A percentile compares a stretch with the other conserved stretches of the same genome.
Conservation (phyloP, 2,888 invertebrate genomes). For the Bugula neritina region DNA sequence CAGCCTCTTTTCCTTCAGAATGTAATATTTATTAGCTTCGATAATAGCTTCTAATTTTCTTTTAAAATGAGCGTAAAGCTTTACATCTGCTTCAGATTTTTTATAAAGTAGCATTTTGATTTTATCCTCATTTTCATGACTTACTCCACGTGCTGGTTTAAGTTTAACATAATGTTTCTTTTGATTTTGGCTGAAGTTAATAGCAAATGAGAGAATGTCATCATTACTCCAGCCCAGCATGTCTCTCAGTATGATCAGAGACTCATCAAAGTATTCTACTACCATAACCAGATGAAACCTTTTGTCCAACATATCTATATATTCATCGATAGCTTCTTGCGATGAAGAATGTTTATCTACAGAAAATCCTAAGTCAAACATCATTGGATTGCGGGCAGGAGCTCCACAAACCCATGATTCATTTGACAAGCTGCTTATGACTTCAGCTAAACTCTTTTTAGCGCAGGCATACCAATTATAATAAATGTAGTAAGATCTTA, state of each 20-base stretch:
- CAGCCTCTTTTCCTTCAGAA: not conserved
- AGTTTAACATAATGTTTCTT: not conserved
- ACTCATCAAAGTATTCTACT: conserved; percentile 24
- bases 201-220: not conserved
- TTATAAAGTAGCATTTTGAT: not conserved
- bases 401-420: not conserved
- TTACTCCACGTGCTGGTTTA: not conserved
- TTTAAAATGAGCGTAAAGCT: conserved; percentile 5
- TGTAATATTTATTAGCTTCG: not conserved
- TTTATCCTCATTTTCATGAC: not conserved
- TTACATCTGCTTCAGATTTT: not conserved
- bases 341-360: not conserved
- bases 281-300: conserved; percentile 11
- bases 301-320: conserved; percentile 5
- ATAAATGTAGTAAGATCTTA: not conserved
- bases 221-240: conserved; percentile 1
- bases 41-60: not conserved
- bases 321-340: not conserved
- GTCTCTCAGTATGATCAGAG: conserved; percentile 1
- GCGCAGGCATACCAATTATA: not conserved
- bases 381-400: not conserved
- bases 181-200: not conserved
- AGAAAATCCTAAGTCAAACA: conserved; percentile 4
- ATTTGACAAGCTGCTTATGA: not conserved
- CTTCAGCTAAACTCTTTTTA: not conserved